phyloP scores from a whole-genome alignment of 2,888 invertebrate genomes.

The Bombyx huttoni region DNA sequence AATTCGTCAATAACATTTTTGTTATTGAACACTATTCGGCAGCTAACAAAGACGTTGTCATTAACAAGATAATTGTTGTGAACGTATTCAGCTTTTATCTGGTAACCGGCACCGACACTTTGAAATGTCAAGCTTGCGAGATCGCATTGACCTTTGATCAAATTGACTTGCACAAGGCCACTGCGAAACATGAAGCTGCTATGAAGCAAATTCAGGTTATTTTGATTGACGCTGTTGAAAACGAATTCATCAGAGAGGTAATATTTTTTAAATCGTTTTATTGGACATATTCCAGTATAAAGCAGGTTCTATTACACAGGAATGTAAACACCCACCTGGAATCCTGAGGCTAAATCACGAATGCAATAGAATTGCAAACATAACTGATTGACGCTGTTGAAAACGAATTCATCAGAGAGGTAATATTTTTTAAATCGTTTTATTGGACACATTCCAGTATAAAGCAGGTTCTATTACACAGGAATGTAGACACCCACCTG shows the following conservation, averaged over 20 bases:
- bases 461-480: not conserved
- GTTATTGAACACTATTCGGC: not conserved
- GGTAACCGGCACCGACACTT: not conserved
- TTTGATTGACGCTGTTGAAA: not conserved
- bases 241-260: not conserved
- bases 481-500: not conserved
- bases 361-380: too few species aligned
- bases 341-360: too few species aligned
- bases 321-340: not conserved
- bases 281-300: not conserved
- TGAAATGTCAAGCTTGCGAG: not conserved
- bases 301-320: not conserved
- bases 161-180: not conserved
- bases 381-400: not conserved
- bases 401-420: not conserved
- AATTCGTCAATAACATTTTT: not conserved
- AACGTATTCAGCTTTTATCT: not conserved
- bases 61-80: not conserved
- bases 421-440: not conserved
- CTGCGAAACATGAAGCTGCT: not conserved
- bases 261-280: not conserved
- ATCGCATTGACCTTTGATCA: not conserved
- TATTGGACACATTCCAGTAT: not conserved
- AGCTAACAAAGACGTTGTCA: not conserved
- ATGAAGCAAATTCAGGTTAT: not conserved